phyloP scores from a whole-genome alignment of 2,113 vertebrate species.

The Naja naja region DNA sequence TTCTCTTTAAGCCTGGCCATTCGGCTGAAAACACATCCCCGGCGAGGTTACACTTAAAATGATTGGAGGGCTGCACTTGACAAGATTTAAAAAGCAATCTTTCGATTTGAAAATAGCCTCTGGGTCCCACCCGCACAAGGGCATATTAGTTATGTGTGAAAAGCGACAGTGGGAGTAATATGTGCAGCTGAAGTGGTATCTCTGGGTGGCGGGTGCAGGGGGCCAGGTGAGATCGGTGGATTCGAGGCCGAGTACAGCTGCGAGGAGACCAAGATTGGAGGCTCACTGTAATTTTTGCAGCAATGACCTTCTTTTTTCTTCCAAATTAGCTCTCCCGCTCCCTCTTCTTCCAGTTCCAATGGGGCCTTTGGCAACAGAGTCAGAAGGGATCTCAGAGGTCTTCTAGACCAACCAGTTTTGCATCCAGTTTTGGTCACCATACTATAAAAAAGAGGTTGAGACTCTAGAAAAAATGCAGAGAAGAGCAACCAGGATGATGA shows the following conservation, averaged over 20 bases:
- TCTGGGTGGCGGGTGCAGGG: neutral
- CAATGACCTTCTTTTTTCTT: neutral
- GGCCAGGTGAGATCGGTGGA: slow-evolving; percentile 14
- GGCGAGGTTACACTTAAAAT: slow-evolving; percentile 46
- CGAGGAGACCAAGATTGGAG: neutral
- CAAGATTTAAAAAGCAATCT: slow-evolving; percentile 60
- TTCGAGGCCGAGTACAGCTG: slow-evolving; percentile 1
- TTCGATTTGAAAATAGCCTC: slow-evolving; percentile 49
- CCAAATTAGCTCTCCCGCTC: neutral
- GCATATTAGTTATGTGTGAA: slow-evolving; percentile 30
- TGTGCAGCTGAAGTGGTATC: neutral
- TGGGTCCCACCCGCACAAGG: slow-evolving; percentile 49
- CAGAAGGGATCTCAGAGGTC: neutral
- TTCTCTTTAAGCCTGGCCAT: slow-evolving; percentile 37
- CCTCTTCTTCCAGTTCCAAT: neutral
- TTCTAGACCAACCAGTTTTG: neutral
- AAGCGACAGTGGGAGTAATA: slow-evolving; percentile 37
- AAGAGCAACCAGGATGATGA: no score
- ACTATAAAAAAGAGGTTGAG: no score
- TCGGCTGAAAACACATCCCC: slow-evolving; percentile 45
- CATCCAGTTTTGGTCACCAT: no score
- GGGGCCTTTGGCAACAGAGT: neutral
- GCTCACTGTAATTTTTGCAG: neutral
- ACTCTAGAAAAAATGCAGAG: no score
- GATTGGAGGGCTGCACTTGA: slow-evolving; percentile 50